Evolutionary conservation across 2,797 vertebrate genomes (phyloP), one percentile per base, ranked within the genome.

Genomic region (Microchirus variegatus): DNA sequence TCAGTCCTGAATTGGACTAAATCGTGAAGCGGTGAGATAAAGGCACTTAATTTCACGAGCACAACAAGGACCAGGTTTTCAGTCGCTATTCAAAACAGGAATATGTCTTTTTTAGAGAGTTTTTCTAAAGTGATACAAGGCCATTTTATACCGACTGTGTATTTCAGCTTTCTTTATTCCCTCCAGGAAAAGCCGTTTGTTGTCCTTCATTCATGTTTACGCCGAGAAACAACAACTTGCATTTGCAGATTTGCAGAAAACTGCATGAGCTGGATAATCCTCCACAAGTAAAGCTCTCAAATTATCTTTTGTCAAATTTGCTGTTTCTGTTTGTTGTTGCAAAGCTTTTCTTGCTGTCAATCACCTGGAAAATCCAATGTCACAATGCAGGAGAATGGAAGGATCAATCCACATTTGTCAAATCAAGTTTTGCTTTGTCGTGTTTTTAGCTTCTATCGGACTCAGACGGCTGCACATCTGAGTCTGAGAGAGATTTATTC

Each of bases 241-340:
- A n/a, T n/a, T n/a, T n/a, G n/a, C n/a, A n/a, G n/a, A n/a, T n/a
- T n/a, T n/a, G n/a, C n/a, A n/a, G n/a, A n/a, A n/a, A n/a, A n/a
- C n/a, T n/a, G 53, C 67, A 57, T 49, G 17, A 78, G 68, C 63
- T 42, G 65, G 58, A 79, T 79, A 75, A 79, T 75, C 54, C 52
- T 35, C 53, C 1, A 10, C 46, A 18, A 22, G 16, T 46, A 49
- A 66, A 77, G 44, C 63, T n/a, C 42, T n/a, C 42, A 49, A 56
- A 64, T 68, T 60, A 49, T 37, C 53, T 70, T 70, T 60, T 31
- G 66, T 62, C 42, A 70, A 0, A 70, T 60, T 57, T 2, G 1
- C 48, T 44, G 8, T 59, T 64, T n/a, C n/a, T n/a, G n/a, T n/a
- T 73, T 65, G 69, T 59, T 63, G 48, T 55, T 19, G 41, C n/a